Evolutionary conservation across 1,140 invertebrate genomes (phyloP).

Genomic region (Thaumetopoea pityocampa): DNA sequence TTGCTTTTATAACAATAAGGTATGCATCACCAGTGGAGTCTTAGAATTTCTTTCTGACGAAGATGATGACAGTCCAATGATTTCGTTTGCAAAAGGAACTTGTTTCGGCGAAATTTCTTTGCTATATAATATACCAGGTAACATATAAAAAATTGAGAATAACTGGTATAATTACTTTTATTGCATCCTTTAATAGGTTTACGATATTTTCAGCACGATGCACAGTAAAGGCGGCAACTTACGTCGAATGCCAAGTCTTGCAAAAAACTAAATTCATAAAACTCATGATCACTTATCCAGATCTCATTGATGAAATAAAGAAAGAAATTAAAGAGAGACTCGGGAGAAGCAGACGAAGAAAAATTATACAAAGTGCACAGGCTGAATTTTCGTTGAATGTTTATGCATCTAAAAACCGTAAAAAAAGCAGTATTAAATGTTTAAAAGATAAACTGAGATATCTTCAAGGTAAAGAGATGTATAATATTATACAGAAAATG

Average conservation of each 20-base stretch:
- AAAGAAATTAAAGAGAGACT: constrained; percentile 49
- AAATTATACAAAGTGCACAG: constrained; percentile 24
- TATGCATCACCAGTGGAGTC: constrained; percentile 66
- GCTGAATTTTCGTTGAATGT: constrained; percentile 47
- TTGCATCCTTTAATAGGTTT: background rate
- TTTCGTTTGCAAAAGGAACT: constrained; percentile 69
- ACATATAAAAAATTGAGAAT: too few relatives aligned
- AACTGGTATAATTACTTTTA: constrained; percentile 2
- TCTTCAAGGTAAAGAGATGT: constrained; percentile 43
- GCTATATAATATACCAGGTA: constrained; percentile 62
- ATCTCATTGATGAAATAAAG: constrained; percentile 40
- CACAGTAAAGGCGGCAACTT: constrained; percentile 67
- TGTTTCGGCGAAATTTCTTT: constrained; percentile 66
- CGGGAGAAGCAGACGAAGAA: constrained; percentile 33
- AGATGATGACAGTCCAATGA: constrained; percentile 72
- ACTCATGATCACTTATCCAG: constrained; percentile 64
- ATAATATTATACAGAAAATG: too few relatives aligned
- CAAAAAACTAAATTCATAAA: constrained; percentile 62
- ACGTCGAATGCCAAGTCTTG: constrained; percentile 68
- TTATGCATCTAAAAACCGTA: constrained; percentile 55
- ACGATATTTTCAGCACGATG: constrained; percentile 48
- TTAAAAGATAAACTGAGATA: constrained; percentile 65
- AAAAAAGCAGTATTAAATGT: constrained; percentile 66
- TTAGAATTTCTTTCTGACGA: constrained; percentile 69
- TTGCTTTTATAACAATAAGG: constrained; percentile 25